Conservation (phyloP, 2,797 vertebrate species). For the Bovichtus diacanthus region DNA sequence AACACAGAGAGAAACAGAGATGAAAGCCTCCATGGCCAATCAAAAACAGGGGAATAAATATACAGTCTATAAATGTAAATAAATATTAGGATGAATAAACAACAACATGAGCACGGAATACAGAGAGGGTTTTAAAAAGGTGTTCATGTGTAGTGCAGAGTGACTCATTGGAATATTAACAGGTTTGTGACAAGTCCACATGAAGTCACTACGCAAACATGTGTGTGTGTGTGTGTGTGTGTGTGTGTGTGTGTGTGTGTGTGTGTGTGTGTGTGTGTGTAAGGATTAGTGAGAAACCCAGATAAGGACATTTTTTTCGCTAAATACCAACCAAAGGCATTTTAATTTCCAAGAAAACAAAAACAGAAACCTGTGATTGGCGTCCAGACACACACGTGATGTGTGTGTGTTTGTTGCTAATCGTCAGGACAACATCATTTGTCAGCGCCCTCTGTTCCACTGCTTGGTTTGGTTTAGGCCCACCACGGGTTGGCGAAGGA, state of each 20-base stretch:
- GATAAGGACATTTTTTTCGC: not conserved
- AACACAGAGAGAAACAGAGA: conserved; percentile 14
- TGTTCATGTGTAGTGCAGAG: not conserved
- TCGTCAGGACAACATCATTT: no score
- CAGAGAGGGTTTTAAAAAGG: not conserved
- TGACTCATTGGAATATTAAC: conserved; percentile 32
- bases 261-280: not conserved
- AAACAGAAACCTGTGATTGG: not conserved
- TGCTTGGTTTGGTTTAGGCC: not conserved
- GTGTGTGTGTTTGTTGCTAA: not conserved
- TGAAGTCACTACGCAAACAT: conserved; percentile 21
- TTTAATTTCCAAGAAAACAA: not conserved
- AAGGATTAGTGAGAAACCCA: not conserved
- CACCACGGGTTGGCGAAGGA: not conserved
- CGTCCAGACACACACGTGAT: not conserved
- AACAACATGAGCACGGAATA: not conserved
- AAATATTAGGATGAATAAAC: not conserved
- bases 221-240: not conserved
- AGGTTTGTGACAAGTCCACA: conserved; percentile 13
- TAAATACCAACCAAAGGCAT: not conserved
- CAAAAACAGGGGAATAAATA: not conserved
- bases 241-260: not conserved
- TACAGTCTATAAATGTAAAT: not conserved
- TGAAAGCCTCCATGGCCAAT: conserved; percentile 35
- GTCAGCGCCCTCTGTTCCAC: no score